These are phyloP conservation scores for Rhodophaea formosa DNA, from an alignment of 2,888 invertebrate species.

Conservation along the genomic window DNA sequence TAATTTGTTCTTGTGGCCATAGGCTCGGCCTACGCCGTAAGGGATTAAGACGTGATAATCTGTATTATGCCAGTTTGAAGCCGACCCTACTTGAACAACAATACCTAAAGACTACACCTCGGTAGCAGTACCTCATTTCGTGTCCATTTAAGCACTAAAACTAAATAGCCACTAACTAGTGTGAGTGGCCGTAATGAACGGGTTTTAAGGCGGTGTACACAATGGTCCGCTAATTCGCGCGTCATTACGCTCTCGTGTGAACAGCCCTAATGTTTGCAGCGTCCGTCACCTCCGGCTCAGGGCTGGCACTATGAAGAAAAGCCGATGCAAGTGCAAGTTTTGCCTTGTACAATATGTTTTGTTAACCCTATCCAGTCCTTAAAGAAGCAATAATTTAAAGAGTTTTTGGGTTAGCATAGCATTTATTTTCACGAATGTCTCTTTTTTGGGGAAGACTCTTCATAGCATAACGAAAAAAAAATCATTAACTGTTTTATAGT, in stretches of 20 bases:
- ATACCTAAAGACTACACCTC: neutral
- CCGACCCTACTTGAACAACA: too few relatives aligned
- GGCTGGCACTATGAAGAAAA: constrained; percentile 17
- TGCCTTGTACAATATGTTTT: neutral
- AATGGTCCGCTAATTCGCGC: constrained; percentile 26
- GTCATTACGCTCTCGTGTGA: constrained; percentile 29
- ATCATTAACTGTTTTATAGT: too few relatives aligned
- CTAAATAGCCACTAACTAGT: constrained; percentile 12
- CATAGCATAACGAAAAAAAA: too few relatives aligned
- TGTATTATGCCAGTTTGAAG: too few relatives aligned
- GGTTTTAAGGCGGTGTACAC: constrained; percentile 16
- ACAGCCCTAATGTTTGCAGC: constrained; percentile 31
- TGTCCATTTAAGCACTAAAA: constrained; percentile 9
- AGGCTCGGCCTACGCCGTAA: too few relatives aligned
- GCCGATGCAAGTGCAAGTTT: neutral
- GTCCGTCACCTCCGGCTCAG: constrained; percentile 25
- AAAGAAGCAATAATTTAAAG: too few relatives aligned
- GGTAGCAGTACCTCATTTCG: neutral
- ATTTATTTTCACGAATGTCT: too few relatives aligned
- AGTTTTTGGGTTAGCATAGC: too few relatives aligned
- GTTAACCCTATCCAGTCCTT: too few relatives aligned
- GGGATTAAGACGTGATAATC: too few relatives aligned
- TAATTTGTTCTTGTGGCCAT: too few relatives aligned
- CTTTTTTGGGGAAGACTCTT: too few relatives aligned
- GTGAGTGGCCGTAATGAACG: constrained; percentile 11